Evolutionary conservation across 2,113 vertebrate genomes (phyloP).

Genomic region (Calyptomena viridis): DNA sequence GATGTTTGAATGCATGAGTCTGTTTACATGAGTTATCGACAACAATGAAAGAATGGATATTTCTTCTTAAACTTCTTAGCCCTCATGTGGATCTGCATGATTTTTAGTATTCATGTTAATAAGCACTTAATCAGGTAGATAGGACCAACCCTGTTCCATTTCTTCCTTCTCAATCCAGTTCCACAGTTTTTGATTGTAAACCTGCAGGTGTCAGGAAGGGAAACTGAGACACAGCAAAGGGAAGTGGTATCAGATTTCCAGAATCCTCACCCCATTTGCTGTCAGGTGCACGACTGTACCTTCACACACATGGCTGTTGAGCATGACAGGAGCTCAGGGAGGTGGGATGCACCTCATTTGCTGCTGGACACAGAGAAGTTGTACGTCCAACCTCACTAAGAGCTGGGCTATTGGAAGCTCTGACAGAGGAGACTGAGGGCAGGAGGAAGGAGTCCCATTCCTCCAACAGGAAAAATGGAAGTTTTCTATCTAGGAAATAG

Average conservation of each 20-base stretch:
- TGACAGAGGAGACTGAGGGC: background rate
- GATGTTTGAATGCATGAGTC: background rate
- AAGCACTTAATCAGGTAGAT: background rate
- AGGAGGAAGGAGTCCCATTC: background rate
- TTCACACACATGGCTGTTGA: background rate
- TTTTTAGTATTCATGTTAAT: background rate
- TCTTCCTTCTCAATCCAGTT: background rate
- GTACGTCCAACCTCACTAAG: accelerated
- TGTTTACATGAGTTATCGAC: background rate
- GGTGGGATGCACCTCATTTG: background rate
- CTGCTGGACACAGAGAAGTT: background rate
- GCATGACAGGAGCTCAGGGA: too few species aligned
- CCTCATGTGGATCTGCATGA: background rate
- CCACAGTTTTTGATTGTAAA: background rate
- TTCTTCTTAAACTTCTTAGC: background rate
- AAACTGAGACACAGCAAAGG: background rate
- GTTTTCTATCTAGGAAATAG: background rate
- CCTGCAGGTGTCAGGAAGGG: background rate
- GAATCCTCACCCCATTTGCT: background rate
- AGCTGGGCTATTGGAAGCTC: background rate
- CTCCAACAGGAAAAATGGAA: background rate
- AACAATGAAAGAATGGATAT: background rate
- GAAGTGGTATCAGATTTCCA: background rate
- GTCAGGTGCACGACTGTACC: background rate
- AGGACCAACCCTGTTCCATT: background rate